Evolutionary conservation across 2,888 invertebrate species (phyloP), one percentile per base, ranked within the genome.

Genomic region (Ormia ochracea): DNA sequence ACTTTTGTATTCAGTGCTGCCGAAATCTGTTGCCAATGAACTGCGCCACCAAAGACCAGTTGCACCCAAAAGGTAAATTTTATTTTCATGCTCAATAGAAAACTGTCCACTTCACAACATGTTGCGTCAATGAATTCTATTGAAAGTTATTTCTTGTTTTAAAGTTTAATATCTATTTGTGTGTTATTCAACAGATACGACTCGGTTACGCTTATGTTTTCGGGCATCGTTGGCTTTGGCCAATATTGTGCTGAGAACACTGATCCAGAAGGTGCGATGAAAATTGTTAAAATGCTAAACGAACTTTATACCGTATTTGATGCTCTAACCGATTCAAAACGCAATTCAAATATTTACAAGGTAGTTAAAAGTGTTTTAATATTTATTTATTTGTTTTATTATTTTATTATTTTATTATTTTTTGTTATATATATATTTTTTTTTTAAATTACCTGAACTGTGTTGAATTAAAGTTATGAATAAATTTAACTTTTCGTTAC

Each of bases 311-410:
- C 97, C 0, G 95, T 96, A 3, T 98, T 98, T 86, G 98, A 98
- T 90, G 96, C 95, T 43, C 92, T 98, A 45, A 96, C 98, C 9
- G 97, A 98, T 90, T 96, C 96, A 4, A 96, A 95, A 87, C 93
- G 94, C 84, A 97, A 98, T 90, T 96, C 97, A 38, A 96, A 98
- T 88, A 96, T 98, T 63, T 98, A 97, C 88, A 98, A 98, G 94
- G 98, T 97, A 89, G 83, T 82, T 73, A 58, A 33, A 41, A 50
- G 3, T 28, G 7, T 50, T 48, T 23, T 14, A 33, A 52, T 31
- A 12, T 12, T 6, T 23, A 5, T 43, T 19, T 10, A 45, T 12
- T 12, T 10, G 3, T 5, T 21, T 21, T 12, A 17, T 12, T 38
- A 9, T 12, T 10, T 19, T 1, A 45, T n/a, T n/a, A n/a, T n/a